Conservation (phyloP, 1,140 invertebrate genomes). For the Tigriopus japonicus region DNA sequence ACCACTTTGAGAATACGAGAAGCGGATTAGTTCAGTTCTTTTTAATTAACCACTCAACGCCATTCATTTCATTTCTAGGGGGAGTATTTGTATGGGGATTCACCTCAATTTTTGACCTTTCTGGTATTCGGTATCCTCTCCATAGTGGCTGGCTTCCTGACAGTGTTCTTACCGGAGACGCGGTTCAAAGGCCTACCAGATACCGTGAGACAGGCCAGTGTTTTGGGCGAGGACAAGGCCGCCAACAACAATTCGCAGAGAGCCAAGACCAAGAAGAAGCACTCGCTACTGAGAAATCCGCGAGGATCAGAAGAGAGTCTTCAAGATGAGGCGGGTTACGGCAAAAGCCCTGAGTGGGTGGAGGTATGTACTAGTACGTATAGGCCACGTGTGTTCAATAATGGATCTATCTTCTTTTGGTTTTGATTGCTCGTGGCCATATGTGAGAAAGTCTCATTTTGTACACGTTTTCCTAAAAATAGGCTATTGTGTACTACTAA, state of each 20-base stretch:
- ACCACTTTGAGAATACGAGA: neutral
- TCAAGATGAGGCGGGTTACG: conserved; percentile 15
- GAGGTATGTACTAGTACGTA: neutral
- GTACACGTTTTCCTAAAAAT: too few relatives aligned
- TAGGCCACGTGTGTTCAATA: too few relatives aligned
- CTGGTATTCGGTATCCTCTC: conserved; percentile 15
- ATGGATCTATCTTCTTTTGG: too few relatives aligned
- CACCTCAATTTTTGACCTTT: conserved; percentile 17
- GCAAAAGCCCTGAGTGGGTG: conserved; percentile 17
- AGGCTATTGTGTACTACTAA: too few relatives aligned
- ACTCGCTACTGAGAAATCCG: too few relatives aligned
- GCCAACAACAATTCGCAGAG: too few relatives aligned
- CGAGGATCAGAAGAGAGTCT: too few relatives aligned
- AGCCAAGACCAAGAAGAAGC: too few relatives aligned
- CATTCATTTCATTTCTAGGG: neutral
- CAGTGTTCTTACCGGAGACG: conserved; percentile 17
- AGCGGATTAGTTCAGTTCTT: neutral
- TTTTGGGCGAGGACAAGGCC: neutral
- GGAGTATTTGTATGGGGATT: neutral
- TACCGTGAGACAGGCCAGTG: conserved; percentile 16
- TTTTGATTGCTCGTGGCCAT: too few relatives aligned
- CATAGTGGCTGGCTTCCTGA: conserved; percentile 16
- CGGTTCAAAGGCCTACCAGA: conserved; percentile 17
- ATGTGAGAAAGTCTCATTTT: too few relatives aligned
- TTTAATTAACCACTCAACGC: neutral